These are phyloP conservation scores for Leptodactylus fuscus DNA, from an alignment of 2,113 vertebrate species.

Conservation along the genomic window DNA sequence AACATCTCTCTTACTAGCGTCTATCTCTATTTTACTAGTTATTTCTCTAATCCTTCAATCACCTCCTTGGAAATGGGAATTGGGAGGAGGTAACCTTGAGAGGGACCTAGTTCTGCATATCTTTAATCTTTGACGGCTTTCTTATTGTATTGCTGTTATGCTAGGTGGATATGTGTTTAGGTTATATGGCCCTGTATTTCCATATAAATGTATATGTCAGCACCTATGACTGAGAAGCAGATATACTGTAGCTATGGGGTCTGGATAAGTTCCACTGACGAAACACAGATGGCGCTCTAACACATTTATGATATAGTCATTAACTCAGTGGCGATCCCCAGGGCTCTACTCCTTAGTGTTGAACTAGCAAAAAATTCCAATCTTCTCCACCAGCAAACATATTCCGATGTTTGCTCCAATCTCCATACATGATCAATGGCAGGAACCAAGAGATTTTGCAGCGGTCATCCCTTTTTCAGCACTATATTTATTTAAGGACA, in stretches of 20 bases:
- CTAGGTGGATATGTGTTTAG: background rate
- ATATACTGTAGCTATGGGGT: too few relatives aligned
- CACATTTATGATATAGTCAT: too few relatives aligned
- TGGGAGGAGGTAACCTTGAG: background rate
- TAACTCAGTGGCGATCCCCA: too few relatives aligned
- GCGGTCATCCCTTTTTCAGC: too few relatives aligned
- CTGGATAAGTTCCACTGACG: too few relatives aligned
- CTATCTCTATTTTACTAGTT: background rate
- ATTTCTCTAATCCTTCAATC: slow-evolving; percentile 29
- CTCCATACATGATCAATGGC: background rate
- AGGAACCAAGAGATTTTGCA: too few relatives aligned
- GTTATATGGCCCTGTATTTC: too few relatives aligned
- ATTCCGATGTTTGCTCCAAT: too few relatives aligned
- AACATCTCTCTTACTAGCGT: slow-evolving; percentile 20
- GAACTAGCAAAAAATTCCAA: background rate
- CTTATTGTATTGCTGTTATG: background rate
- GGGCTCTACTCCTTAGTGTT: background rate
- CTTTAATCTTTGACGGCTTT: background rate
- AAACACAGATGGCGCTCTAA: background rate
- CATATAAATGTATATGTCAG: too few relatives aligned
- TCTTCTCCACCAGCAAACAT: background rate
- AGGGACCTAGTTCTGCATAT: slow-evolving; percentile 1
- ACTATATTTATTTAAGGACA: too few relatives aligned
- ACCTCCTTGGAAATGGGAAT: background rate
- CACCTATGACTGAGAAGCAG: too few relatives aligned